phyloP scores from a whole-genome alignment of 2,113 vertebrate genomes.

The Etia nguti region DNA sequence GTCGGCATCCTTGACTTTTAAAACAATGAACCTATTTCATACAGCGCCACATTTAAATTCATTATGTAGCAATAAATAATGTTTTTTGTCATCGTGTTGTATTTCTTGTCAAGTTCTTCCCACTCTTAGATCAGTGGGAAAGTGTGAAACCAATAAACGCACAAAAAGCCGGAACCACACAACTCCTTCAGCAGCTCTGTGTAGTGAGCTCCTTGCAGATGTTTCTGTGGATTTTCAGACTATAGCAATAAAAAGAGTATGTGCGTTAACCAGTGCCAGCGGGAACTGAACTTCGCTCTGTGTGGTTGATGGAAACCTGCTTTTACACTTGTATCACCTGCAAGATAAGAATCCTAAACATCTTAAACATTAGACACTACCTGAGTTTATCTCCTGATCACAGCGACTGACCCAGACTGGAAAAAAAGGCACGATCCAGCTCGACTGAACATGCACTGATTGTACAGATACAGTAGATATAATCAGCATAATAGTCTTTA shows the following conservation, averaged over 20 bases:
- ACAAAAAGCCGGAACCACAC: background rate
- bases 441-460: conserved; percentile 10
- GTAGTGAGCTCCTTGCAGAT: background rate
- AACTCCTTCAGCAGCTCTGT: background rate
- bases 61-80: background rate
- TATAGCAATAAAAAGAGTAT: background rate
- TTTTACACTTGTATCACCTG: background rate
- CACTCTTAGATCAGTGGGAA: background rate
- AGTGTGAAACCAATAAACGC: background rate
- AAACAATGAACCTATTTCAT: background rate
- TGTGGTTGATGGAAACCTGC: background rate
- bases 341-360: background rate
- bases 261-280: background rate
- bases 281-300: background rate
- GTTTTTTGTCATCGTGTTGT: background rate
- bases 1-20: background rate
- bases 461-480: background rate
- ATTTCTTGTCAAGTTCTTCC: background rate
- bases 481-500: conserved; percentile 8
- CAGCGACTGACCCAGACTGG: background rate
- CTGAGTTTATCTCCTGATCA: background rate
- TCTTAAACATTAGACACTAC: background rate
- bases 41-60: background rate
- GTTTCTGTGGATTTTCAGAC: background rate
- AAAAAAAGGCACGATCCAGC: background rate